Evolutionary conservation across 2,797 vertebrate genomes (phyloP), one percentile per base, ranked within the genome.

Genomic region (Alcedo atthis): DNA sequence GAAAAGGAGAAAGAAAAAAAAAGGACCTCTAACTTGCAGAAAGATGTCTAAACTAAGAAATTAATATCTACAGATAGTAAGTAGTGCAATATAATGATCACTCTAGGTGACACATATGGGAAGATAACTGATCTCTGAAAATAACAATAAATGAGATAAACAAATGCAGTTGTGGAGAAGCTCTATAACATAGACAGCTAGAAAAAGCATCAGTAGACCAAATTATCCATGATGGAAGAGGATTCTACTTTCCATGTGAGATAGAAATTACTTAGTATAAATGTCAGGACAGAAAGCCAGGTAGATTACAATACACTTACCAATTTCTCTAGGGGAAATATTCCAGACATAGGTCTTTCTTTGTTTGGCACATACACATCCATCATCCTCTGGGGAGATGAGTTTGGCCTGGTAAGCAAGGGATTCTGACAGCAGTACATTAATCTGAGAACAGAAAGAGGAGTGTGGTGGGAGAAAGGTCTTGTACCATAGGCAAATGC

Each of bases 341-440:
- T 97, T 98, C 98, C 98, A 99, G 20, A 96, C 92, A 90, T 98
- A 98, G 7, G 98, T 98, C 64, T 94, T 94, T 92, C 98, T 98
- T 94, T 98, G 95, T 32, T 97, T 98, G 10, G 92, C 95, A 54
- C 98, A 98, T 69, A 98, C 74, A 92, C 98, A 99, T 89, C 92
- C 88, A 4, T 84, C 96, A 90, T 81, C 67, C 59, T 97, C 98
- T 75, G 92, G 75, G 1, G 97, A 96, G 63, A 98, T 97, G 11
- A 78, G 78, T 43, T 92, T 95, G 91, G 89, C 94, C 37, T 94
- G 88, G 94, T 97, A 98, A 87, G 97, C 92, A 33, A 81, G 68
- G 4, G 98, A 98, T 2, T 95, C 53, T 3, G 70, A 87, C 91
- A 99, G 92, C 1, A 46, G 97, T 15, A 97, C 85, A 8, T 96